Conservation (phyloP, 2,888 invertebrate species). For the Timandra comae region DNA sequence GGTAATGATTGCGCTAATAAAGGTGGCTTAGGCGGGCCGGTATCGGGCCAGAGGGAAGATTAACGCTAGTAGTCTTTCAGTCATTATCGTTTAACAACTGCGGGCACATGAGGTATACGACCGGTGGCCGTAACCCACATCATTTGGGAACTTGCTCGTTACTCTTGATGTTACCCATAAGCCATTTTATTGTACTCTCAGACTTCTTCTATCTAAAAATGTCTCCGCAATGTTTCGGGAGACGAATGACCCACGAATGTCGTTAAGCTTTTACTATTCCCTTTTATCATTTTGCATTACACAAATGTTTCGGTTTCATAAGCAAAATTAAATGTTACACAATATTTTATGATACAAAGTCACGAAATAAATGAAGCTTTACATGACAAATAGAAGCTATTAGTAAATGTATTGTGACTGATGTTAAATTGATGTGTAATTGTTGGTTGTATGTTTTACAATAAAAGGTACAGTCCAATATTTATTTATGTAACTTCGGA, state of each 20-base stretch:
- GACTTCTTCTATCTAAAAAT: conserved; percentile 31
- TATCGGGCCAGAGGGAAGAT: conserved; percentile 43
- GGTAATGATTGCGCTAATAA: conserved; percentile 38
- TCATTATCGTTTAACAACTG: conserved; percentile 51
- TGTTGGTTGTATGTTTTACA: conserved; percentile 7
- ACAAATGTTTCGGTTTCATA: conserved; percentile 7
- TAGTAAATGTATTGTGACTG: conserved; percentile 16
- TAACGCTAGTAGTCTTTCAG: conserved; percentile 42
- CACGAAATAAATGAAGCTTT: conserved; percentile 18
- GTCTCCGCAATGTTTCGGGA: conserved; percentile 21
- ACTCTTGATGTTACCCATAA: conserved; percentile 49
- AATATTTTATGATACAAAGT: conserved; percentile 11
- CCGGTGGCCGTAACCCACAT: conserved; percentile 42
- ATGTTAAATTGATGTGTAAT: conserved; percentile 15
- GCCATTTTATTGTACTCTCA: conserved; percentile 45
- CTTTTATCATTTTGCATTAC: conserved; percentile 7
- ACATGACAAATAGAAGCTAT: conserved; percentile 17
- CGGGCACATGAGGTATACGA: conserved; percentile 39
- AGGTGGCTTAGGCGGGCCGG: conserved; percentile 39
- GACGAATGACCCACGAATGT: conserved; percentile 15
- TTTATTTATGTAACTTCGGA: background rate
- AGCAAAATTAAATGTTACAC: conserved; percentile 13
- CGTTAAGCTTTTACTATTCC: conserved; percentile 19
- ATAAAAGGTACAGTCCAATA: background rate
- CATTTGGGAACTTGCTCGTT: conserved; percentile 49